Evolutionary conservation across 2,797 vertebrate genomes (phyloP), one percentile per base, ranked within the genome.

Genomic region (Hapalemur alaotrensis): DNA sequence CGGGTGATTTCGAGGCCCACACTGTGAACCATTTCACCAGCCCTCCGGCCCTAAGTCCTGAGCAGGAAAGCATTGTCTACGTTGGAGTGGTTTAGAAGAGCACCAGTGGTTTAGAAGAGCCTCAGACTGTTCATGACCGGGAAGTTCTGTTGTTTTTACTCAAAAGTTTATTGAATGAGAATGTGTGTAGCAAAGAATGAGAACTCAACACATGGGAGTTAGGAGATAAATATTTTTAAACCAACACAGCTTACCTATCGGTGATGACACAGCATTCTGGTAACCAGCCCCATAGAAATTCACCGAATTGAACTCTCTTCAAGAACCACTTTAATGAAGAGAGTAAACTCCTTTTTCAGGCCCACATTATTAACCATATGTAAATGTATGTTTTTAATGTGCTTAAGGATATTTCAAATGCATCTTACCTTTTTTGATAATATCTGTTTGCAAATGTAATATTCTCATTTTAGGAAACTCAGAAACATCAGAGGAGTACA

Each of bases 341-440:
- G 35, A 95, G 70, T 93, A 84, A 94, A 89, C 76, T n/a, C 38
- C 65, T 93, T 93, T 70, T 73, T 81, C 63, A 88, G 22, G 46
- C 70, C 57, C 95, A 8, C 43, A 3, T 96, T 95, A 94, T 93
- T 84, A 95, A 20, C 75, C 52, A 65, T 63, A 85, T 95, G n/a
- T 50, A 96, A 93, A 57, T 97, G 52, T 50, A 15, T 94, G 38
- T 90, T 96, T 96, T 95, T 75, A 96, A 90, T 85, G 48, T 86
- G 10, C 28, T 95, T 89, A 93, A 61, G 69, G 72, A 32, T 73
- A 86, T 80, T 89, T 94, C 13, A 81, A 76, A 93, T 92, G 91
- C 41, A 89, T 92, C 67, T 96, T 76, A 76, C 72, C 54, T 57
- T 78, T 93, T 96, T 67, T 76, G 46, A 67, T 61, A 85, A 50